Evolutionary conservation across 2,797 vertebrate species (phyloP).

Genomic region (Phalloptychus januarius): DNA sequence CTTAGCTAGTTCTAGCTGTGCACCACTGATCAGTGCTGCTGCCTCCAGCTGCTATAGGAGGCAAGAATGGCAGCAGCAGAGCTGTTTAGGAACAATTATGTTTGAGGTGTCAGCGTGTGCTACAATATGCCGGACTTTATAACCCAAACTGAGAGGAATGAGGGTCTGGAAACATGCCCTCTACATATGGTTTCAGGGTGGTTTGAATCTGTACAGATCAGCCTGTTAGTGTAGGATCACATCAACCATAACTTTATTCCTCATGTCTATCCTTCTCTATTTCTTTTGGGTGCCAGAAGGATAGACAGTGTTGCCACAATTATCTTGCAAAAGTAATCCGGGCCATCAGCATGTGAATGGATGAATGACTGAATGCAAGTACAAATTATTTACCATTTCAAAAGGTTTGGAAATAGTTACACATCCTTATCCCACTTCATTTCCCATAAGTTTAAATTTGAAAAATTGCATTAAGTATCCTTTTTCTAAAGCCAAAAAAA

Average conservation of each 20-base stretch:
- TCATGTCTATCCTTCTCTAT: slow-evolving; percentile 15
- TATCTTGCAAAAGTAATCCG: too few relatives aligned
- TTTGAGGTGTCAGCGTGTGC: slow-evolving; percentile 8
- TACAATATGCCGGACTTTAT: slow-evolving; percentile 36
- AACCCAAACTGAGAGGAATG: slow-evolving; percentile 30
- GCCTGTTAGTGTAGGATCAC: slow-evolving; percentile 6
- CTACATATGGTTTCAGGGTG: slow-evolving; percentile 11
- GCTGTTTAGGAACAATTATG: slow-evolving; percentile 45
- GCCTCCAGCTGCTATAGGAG: slow-evolving; percentile 38
- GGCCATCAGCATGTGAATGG: too few relatives aligned
- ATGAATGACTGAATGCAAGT: too few relatives aligned
- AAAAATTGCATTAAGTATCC: neutral
- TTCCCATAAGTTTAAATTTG: neutral
- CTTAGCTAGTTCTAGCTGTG: neutral
- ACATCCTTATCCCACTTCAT: neutral
- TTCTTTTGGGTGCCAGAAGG: too few relatives aligned
- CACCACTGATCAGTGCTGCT: slow-evolving; percentile 12
- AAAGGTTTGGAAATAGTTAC: too few relatives aligned
- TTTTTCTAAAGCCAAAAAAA: neutral
- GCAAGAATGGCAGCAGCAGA: slow-evolving; percentile 16
- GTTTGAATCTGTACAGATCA: slow-evolving; percentile 20
- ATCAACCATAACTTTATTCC: slow-evolving; percentile 30
- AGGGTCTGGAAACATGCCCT: slow-evolving; percentile 16
- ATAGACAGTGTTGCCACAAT: too few relatives aligned
- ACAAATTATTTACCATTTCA: too few relatives aligned